phyloP scores from a whole-genome alignment of 2,113 vertebrate genomes.

The Erinaceus europaeus region DNA sequence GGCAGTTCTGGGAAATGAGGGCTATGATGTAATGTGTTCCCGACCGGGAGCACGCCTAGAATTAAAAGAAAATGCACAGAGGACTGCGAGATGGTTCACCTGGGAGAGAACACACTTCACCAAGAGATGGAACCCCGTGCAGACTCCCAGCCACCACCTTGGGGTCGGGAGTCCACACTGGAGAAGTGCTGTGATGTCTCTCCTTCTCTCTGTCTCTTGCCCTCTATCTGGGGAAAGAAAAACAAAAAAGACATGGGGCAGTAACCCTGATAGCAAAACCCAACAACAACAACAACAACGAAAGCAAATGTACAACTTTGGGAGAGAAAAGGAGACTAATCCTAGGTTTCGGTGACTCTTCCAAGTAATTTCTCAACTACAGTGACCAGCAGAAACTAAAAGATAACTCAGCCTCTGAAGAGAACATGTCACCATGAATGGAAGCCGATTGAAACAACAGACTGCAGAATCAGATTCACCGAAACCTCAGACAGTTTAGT shows the following conservation, averaged over 20 bases:
- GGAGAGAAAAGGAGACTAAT: background rate
- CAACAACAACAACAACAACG: no score
- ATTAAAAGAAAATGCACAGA: background rate
- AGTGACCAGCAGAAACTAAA: background rate
- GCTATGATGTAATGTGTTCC: background rate
- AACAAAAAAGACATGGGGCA: no score
- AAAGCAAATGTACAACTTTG: background rate
- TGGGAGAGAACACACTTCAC: no score
- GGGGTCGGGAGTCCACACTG: no score
- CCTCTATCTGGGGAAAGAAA: no score
- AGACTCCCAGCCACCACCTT: no score
- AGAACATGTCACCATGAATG: background rate
- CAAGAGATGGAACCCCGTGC: no score
- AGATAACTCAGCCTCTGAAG: constrained; percentile 12
- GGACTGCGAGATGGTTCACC: no score
- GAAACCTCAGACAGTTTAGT: background rate
- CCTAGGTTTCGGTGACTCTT: constrained; percentile 23
- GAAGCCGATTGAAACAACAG: constrained; percentile 19
- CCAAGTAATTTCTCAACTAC: constrained; percentile 1
- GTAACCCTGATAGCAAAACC: no score
- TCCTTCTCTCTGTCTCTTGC: no score
- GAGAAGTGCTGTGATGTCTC: no score
- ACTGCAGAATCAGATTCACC: background rate
- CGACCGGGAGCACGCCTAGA: background rate
- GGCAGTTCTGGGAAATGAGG: background rate